Evolutionary conservation across 2,113 vertebrate species (phyloP), one percentile per base, ranked within the genome.

Genomic region (Hippocampus zosterae): DNA sequence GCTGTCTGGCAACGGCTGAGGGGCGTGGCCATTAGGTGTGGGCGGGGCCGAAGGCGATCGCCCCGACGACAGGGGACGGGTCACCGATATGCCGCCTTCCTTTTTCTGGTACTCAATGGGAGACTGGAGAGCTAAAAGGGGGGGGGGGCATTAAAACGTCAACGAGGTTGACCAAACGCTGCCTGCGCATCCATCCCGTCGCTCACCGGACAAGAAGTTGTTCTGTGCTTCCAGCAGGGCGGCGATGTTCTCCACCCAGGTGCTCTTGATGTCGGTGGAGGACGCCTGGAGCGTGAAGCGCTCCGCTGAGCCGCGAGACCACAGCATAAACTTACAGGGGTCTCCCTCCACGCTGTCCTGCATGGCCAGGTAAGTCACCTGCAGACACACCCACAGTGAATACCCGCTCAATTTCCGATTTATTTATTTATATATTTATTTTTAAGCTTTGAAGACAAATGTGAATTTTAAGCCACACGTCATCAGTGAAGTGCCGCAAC

Each of bases 91-190:
- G 87, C 82, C 87, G 0, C 86, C 91, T 74, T 97, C 96, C 75
- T 96, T 98, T 86, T 94, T 95, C 67, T 98, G 95, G 84, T 97
- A 98, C 84, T 98, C 96, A 41, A 97, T 98, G 61, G 97, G 97
- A 1, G 96, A 98, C 91, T 98, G 96, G 0, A 99, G 93, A 6
- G 96, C 97, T 99, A 88, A 3, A 52, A 6, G 2, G 29, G 29
- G 7, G 27, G 13, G 2, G 29, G 29, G 7, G 27, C 27, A 19
- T 60, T 60, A 6, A 23, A 56, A 57, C 15, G 4, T 57, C 15
- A 60, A 33, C 8, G 12, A 60, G 27, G 16, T 33, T 29, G 16
- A 29, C 15, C 6, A 7, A 19, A 18, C 2, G 16, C 33, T 19
- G 15, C 29, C 1, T n/a, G n/a, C 15, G 2, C 4, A 6, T 18